Conservation (phyloP, 2,797 vertebrate genomes). For the Pampus argenteus region DNA sequence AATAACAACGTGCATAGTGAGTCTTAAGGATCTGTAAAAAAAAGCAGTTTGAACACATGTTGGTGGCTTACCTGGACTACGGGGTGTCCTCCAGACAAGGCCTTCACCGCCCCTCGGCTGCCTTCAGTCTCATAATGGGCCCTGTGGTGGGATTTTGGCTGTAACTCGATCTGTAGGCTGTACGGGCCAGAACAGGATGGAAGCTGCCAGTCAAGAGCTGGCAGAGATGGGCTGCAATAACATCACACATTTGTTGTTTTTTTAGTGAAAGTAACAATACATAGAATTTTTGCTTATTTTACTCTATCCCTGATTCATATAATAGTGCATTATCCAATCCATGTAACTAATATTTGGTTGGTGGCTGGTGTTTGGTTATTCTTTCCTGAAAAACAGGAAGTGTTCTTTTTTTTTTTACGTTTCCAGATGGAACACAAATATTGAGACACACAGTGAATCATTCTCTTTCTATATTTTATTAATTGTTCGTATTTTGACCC, state of each 20-base stretch:
- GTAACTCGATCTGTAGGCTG: constrained; percentile 95
- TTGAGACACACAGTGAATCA: constrained; percentile 5
- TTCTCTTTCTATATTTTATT: constrained; percentile 2
- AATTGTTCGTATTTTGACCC: background rate
- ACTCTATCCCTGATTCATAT: background rate
- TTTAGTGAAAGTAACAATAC: constrained; percentile 13
- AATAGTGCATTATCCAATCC: background rate
- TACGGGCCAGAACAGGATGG: constrained; percentile 96
- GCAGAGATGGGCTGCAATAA: constrained; percentile 90
- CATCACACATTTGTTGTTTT: constrained; percentile 32
- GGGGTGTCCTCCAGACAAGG: constrained; percentile 94
- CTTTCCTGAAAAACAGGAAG: constrained; percentile 19
- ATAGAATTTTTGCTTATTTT: background rate
- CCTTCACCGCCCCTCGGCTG: constrained; percentile 97
- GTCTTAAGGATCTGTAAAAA: background rate
- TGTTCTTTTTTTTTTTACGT: background rate
- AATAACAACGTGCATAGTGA: background rate
- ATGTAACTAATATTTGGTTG: background rate
- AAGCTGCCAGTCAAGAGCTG: constrained; percentile 98
- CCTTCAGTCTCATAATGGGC: constrained; percentile 99
- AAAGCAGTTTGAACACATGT: constrained; percentile 1
- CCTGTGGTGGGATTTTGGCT: constrained; percentile 98
- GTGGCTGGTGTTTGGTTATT: constrained; percentile 12
- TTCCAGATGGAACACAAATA: constrained; percentile 33
- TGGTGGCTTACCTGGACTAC: constrained; percentile 90